These are phyloP conservation scores for Scrobipalpa costella DNA, from an alignment of 2,888 invertebrate genomes.

Conservation along the genomic window DNA sequence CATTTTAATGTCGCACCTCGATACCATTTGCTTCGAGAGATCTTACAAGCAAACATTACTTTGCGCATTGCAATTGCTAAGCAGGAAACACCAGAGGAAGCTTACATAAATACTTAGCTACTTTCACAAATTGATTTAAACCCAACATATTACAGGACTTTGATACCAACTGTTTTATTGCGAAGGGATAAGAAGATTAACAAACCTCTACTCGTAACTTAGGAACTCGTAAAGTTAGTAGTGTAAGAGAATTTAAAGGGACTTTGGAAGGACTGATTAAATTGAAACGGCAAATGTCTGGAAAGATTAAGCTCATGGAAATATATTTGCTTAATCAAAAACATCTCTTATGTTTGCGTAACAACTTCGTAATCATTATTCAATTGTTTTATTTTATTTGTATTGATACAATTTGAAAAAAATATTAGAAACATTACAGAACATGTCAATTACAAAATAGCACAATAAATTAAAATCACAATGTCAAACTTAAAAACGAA, in stretches of 20 bases:
- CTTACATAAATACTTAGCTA: conserved; percentile 4
- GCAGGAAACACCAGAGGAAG: background rate
- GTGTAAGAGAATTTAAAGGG: background rate
- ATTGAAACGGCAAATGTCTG: background rate
- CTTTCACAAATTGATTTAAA: conserved; percentile 9
- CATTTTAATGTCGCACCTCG: conserved; percentile 42
- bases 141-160: background rate
- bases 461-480: no score
- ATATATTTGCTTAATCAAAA: background rate
- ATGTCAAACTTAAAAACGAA: no score
- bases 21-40: background rate
- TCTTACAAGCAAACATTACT: background rate
- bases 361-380: background rate
- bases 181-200: conserved; percentile 13
- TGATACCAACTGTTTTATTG: background rate
- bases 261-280: background rate
- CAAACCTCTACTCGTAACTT: conserved; percentile 8
- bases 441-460: no score
- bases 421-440: no score
- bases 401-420: no score
- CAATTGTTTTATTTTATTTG: no score
- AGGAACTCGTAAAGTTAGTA: conserved; percentile 6
- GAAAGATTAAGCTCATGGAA: background rate
- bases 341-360: background rate
- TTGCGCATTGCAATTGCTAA: background rate